Base-by-base conservation (phyloP, 2,888 invertebrate genomes). In the Lepidocyrtinus sp. region DNA sequence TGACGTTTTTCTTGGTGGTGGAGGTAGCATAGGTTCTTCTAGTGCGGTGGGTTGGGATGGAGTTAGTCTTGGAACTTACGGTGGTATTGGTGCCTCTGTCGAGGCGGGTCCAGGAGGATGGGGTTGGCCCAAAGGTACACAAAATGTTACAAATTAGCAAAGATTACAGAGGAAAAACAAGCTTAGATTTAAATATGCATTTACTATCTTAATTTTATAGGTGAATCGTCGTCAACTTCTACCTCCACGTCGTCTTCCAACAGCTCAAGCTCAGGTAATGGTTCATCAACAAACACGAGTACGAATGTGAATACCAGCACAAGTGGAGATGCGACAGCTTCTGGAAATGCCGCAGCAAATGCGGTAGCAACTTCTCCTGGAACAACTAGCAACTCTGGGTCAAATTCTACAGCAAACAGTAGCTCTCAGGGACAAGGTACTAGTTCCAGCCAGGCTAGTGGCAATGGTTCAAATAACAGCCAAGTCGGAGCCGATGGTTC, bases 61-160 rank as follows among this genome's bases (percentile, higher is more conserved):
- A 5, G 3, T 68, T 19, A 67, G 36, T 36, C n/a, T 67, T 15
- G 74, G 67, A 22, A 50, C 27, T 62, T 75, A 17, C 26, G 75
- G 75, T 1, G 75, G 65, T 17, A 21, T 68, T 21, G 75, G 68
- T 2, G 68, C 25, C 15, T 19, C 17, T 3, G 59, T 67, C 25
- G 61, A 61, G 24, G 27, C 63, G 1, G 69, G 69, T 1, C 50
- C 74, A 17, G 17, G 67, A 0, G 75, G 75, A n/a, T 80, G 75
- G 75, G 70, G 65, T 27, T 59, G 59, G 21, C 61, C 71, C n/a
- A 70, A 70, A 75, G 61, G 75, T 75, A 68, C 22, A 15, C 5
- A 17, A n/a, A n/a, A n/a, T n/a, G n/a, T n/a, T 46, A 62, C 3
- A 17, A 17, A 17, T 70, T 22, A 19, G 26, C 67, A 67, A 67